A percentile compares a stretch with the other conserved stretches of the same genome.
Evolutionary conservation across 1,140 invertebrate species (phyloP).

Genomic region (Drosophila navojoa): DNA sequence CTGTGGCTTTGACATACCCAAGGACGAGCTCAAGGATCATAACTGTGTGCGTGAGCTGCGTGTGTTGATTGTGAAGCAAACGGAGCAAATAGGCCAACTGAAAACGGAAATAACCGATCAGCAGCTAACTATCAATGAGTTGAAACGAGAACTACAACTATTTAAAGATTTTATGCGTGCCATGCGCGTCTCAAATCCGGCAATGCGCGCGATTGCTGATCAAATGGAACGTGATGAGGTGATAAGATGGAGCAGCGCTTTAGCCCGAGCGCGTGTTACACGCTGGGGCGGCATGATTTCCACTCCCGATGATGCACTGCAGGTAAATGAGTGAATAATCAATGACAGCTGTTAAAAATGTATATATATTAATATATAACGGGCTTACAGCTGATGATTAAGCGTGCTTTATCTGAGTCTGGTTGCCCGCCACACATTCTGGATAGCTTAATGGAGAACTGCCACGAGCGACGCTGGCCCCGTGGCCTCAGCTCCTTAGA

Average conservation of each 20-base stretch:
- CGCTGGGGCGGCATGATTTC: constrained; percentile 95
- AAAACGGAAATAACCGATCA: constrained; percentile 94
- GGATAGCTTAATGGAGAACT: constrained; percentile 98
- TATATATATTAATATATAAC: not conserved
- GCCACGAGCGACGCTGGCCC: constrained; percentile 97
- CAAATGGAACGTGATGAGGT: constrained; percentile 97
- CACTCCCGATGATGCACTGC: constrained; percentile 96
- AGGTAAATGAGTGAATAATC: constrained; percentile 85
- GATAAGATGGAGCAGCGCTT: constrained; percentile 93
- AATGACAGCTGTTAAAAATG: too few relatives aligned
- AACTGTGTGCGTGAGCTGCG: constrained; percentile 96
- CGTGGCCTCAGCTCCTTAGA: constrained; percentile 95
- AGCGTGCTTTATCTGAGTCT: constrained; percentile 94
- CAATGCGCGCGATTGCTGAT: constrained; percentile 94
- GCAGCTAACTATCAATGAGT: constrained; percentile 93
- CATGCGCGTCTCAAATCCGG: constrained; percentile 94
- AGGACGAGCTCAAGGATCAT: constrained; percentile 96
- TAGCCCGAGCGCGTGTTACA: constrained; percentile 94
- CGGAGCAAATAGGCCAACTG: constrained; percentile 92
- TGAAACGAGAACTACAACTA: constrained; percentile 93
- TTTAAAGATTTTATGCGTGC: constrained; percentile 96
- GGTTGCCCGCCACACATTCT: constrained; percentile 96
- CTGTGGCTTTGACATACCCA: constrained; percentile 96
- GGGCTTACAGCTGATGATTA: constrained; percentile 92
- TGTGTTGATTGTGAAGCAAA: constrained; percentile 92